phyloP scores from a whole-genome alignment of 2,113 vertebrate genomes.

The Octodon degus region DNA sequence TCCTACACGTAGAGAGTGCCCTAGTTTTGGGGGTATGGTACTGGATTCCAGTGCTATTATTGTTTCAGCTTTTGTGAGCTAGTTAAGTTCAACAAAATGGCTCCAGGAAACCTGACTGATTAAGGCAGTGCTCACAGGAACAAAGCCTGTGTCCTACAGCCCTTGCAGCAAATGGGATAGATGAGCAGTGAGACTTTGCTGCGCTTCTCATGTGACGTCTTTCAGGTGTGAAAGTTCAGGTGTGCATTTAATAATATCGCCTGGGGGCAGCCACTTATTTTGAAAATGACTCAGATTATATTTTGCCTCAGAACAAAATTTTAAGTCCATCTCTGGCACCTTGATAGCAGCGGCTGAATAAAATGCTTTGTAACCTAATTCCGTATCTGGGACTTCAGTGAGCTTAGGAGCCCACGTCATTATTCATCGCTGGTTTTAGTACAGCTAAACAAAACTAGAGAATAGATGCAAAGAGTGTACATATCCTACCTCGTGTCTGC shows the following conservation, averaged over 20 bases:
- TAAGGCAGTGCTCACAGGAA: neutral
- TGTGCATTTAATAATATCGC: neutral
- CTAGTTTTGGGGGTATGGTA: slow-evolving; percentile 9
- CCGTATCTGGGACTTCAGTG: neutral
- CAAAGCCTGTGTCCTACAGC: neutral
- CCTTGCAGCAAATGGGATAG: neutral
- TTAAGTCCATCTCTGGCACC: neutral
- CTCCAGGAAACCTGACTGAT: neutral
- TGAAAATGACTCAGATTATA: neutral
- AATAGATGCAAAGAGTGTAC: neutral
- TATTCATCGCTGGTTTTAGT: neutral
- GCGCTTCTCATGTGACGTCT: neutral
- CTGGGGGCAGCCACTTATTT: neutral
- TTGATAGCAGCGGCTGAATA: neutral
- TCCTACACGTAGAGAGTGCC: neutral
- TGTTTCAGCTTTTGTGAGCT: slow-evolving; percentile 38
- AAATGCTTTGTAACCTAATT: neutral
- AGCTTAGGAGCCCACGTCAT: neutral
- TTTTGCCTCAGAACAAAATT: slow-evolving; percentile 31
- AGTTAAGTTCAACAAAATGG: slow-evolving; percentile 40
- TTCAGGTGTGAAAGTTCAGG: neutral
- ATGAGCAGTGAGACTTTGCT: neutral
- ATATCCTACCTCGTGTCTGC: neutral
- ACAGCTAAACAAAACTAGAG: neutral
- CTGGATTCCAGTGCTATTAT: slow-evolving; percentile 61